phyloP scores from a whole-genome alignment of 2,113 vertebrate species.

The Zootoca vivipara region DNA sequence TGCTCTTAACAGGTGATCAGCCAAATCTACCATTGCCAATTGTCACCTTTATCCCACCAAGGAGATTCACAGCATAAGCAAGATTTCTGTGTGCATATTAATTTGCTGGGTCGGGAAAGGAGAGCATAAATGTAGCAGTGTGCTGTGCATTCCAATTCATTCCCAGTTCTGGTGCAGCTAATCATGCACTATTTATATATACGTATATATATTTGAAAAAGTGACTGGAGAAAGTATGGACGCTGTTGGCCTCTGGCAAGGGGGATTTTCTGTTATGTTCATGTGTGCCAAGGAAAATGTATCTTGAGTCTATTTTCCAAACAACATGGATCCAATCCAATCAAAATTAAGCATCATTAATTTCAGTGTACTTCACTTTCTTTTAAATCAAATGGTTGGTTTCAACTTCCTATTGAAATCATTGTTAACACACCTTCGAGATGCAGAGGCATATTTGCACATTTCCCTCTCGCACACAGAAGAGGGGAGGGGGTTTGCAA shows the following conservation, averaged over 20 bases:
- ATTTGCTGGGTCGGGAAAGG: not conserved
- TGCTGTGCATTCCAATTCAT: not conserved
- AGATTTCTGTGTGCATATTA: not conserved
- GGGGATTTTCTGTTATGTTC: not conserved
- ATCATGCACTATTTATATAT: not conserved
- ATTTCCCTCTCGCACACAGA: no score
- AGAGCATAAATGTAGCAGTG: not conserved
- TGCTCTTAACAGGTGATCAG: not conserved
- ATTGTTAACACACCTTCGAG: no score
- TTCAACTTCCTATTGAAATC: not conserved
- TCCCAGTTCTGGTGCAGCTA: no score
- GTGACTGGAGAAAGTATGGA: not conserved
- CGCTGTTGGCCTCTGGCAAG: no score
- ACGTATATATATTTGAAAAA: not conserved
- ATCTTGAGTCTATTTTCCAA: not conserved
- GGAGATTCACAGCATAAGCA: not conserved
- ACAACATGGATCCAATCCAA: not conserved
- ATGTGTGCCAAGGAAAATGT: not conserved
- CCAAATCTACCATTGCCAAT: not conserved
- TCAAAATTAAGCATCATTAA: not conserved
- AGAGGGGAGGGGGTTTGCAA: not conserved
- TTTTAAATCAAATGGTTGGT: not conserved
- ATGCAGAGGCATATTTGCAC: not conserved
- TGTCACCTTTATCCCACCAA: not conserved
- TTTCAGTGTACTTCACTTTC: not conserved